A percentile compares a stretch with the other conserved stretches of the same genome.
Conservation (phyloP, 2,888 invertebrate genomes). For the Tetheella fluctuosa region DNA sequence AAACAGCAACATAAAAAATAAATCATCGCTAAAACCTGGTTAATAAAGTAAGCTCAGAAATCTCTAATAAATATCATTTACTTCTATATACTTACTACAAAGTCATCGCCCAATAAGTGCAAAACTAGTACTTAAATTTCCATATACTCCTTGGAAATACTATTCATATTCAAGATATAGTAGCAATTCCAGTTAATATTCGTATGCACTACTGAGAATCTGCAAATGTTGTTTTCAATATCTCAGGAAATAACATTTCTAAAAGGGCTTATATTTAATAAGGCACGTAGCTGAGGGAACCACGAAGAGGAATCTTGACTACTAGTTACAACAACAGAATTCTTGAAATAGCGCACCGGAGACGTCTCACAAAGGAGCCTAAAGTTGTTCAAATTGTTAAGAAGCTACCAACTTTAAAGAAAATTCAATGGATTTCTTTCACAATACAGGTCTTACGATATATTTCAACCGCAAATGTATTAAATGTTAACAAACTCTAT, state of each 20-base stretch:
- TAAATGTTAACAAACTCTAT: neutral
- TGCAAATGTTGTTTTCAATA: slow-evolving; percentile 43
- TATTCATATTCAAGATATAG: neutral
- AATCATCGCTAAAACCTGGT: too few relatives aligned
- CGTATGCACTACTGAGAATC: slow-evolving; percentile 34
- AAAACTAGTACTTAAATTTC: too few relatives aligned
- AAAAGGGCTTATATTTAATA: slow-evolving; percentile 38
- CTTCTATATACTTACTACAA: too few relatives aligned
- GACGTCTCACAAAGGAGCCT: slow-evolving; percentile 18
- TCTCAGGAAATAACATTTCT: slow-evolving; percentile 35
- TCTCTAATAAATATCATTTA: too few relatives aligned
- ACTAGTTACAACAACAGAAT: slow-evolving; percentile 27
- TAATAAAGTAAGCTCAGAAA: too few relatives aligned
- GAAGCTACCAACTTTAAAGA: slow-evolving; percentile 11
- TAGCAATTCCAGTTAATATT: neutral
- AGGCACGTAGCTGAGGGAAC: slow-evolving; percentile 30
- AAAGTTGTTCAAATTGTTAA: slow-evolving; percentile 32
- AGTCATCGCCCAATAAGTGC: too few relatives aligned
- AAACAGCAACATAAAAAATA: too few relatives aligned
- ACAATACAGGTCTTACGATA: neutral
- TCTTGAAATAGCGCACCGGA: slow-evolving; percentile 22
- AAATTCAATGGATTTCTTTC: slow-evolving; percentile 3
- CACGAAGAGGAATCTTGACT: slow-evolving; percentile 25
- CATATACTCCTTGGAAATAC: neutral
- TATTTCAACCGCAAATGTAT: neutral